Conservation (phyloP, 1,140 invertebrate genomes). For the Calosoma granatense region DNA sequence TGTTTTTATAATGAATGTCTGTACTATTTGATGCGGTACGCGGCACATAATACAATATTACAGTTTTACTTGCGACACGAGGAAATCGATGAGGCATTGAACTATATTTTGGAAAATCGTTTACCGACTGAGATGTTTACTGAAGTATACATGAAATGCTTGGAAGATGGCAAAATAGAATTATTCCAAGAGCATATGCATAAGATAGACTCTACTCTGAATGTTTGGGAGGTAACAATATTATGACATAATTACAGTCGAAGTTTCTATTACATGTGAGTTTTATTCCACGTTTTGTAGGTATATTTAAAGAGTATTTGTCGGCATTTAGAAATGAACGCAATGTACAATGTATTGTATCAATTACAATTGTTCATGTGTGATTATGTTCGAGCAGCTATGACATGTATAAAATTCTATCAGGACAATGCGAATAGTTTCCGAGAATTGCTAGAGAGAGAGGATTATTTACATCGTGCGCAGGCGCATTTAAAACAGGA, state of each 20-base stretch:
- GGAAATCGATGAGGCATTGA: constrained; percentile 46
- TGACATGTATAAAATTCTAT: constrained; percentile 64
- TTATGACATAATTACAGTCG: constrained; percentile 7
- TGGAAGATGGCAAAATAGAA: constrained; percentile 50
- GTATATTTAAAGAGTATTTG: constrained; percentile 55
- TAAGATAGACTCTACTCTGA: constrained; percentile 47
- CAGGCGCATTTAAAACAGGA: constrained; percentile 49
- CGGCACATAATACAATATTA: constrained; percentile 53
- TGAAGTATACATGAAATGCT: constrained; percentile 56
- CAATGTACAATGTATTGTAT: constrained; percentile 54
- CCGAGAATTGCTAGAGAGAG: constrained; percentile 41
- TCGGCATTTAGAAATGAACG: constrained; percentile 50
- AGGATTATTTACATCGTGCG: constrained; percentile 46
- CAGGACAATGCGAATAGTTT: constrained; percentile 42
- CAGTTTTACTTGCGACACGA: constrained; percentile 58
- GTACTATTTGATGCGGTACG: constrained; percentile 62
- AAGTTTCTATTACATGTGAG: constrained; percentile 8
- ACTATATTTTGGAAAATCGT: constrained; percentile 51
- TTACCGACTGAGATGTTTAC: constrained; percentile 57
- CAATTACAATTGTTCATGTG: constrained; percentile 55
- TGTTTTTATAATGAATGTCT: constrained; percentile 60
- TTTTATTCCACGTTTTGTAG: constrained; percentile 32
- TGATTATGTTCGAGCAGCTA: constrained; percentile 59
- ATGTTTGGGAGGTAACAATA: constrained; percentile 48
- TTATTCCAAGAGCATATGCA: constrained; percentile 48